phyloP scores from a whole-genome alignment of 2,113 vertebrate species.

The Desmodus rotundus region DNA sequence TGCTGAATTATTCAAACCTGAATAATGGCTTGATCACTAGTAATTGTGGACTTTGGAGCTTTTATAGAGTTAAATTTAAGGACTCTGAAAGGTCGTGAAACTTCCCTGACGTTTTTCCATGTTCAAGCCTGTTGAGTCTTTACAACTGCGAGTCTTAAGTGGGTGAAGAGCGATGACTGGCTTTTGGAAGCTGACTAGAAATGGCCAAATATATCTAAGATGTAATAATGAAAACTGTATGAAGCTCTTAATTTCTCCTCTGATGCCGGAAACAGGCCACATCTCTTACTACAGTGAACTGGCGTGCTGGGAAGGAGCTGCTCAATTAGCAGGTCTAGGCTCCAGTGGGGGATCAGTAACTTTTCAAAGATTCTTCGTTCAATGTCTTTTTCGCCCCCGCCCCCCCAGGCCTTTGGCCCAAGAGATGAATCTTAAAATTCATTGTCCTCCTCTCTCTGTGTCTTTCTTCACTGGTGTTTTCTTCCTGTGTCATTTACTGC shows the following conservation, averaged over 20 bases:
- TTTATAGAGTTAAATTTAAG: conserved; percentile 38
- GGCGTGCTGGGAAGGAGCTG: background rate
- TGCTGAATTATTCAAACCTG: conserved; percentile 68
- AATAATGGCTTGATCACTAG: conserved; percentile 51
- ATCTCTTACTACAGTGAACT: conserved; percentile 23
- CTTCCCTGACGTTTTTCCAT: background rate
- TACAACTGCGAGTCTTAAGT: background rate
- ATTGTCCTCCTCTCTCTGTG: background rate
- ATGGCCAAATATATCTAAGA: conserved; percentile 27
- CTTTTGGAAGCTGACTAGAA: background rate
- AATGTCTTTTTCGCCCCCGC: background rate
- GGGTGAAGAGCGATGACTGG: background rate
- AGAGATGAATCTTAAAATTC: conserved; percentile 47
- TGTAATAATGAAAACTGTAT: conserved; percentile 52
- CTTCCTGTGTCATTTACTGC: conserved; percentile 25
- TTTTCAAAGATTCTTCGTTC: conserved; percentile 50
- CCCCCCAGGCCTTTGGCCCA: conserved; percentile 23
- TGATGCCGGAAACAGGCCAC: conserved; percentile 5
- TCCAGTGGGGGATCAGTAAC: conserved; percentile 36
- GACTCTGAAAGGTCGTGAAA: conserved; percentile 36
- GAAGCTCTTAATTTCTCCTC: conserved; percentile 52
- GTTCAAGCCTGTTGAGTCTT: background rate
- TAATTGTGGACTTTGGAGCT: conserved; percentile 44
- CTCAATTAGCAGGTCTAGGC: conserved; percentile 50
- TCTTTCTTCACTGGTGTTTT: conserved; percentile 20